Conservation (phyloP, 2,888 invertebrate species). For the Lumbricus terrestris region DNA sequence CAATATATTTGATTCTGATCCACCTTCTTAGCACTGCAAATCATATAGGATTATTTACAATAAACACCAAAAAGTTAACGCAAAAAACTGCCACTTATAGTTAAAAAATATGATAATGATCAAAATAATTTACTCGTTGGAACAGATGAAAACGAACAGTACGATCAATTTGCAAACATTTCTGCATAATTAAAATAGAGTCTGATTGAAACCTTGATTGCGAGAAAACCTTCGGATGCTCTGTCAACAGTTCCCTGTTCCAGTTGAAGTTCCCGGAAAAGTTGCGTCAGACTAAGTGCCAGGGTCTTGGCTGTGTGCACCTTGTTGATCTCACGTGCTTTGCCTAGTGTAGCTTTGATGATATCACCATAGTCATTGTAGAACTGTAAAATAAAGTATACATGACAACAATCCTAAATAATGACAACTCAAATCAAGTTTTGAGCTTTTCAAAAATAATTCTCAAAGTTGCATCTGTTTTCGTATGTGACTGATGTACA, state of each 20-base stretch:
- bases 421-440: not conserved
- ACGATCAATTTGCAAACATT: not conserved
- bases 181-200: not conserved
- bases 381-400: constrained; percentile 66
- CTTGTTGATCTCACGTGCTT: constrained; percentile 95
- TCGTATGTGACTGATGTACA: too few species aligned
- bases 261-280: constrained; percentile 74
- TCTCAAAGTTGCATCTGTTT: not conserved
- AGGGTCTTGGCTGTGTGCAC: constrained; percentile 92
- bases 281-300: constrained; percentile 81
- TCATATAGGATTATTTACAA: too few species aligned
- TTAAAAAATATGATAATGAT: too few species aligned
- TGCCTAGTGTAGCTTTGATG: constrained; percentile 92
- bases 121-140: not conserved
- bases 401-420: not conserved
- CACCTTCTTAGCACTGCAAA: too few species aligned
- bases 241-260: constrained; percentile 64
- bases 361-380: constrained; percentile 98
- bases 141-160: not conserved
- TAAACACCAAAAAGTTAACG: too few species aligned
- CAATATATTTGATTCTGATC: too few species aligned
- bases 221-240: constrained; percentile 79
- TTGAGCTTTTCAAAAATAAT: too few species aligned
- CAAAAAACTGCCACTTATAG: too few species aligned
- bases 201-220: constrained; percentile 72